Base-by-base conservation (phyloP, 2,113 vertebrate species). In the Hassar affinis region DNA sequence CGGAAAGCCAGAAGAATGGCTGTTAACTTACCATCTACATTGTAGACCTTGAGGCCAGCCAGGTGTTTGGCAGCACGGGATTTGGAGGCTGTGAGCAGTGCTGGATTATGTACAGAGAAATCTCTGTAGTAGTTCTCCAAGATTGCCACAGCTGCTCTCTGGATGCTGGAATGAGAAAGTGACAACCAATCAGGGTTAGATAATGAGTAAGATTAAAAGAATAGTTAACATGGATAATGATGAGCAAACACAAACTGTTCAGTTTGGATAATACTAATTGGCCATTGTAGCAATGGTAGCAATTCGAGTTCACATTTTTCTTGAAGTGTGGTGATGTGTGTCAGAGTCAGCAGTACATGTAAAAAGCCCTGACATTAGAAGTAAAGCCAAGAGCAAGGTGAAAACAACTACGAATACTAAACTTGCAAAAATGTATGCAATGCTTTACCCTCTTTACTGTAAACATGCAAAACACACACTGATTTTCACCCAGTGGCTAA, bases 101-200 rank as follows among this genome's bases (percentile, higher is more conserved):
- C 93, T 0, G 96, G 96, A 88, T 98, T 98, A 86, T 97, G 95
- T 90, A 97, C 93, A 2, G 95, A 91, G 92, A 98, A 99, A 91
- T 99, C 96, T 81, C 93, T 95, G 91, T 98, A 97, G 93, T 98
- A 99, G 87, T 96, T 96, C 91, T 98, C 96, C 84, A 99, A 87
- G 89, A 99, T 92, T 88, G 95, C 93, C 89, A 98, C 85, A 4
- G 97, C 97, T 78, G 97, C 96, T 88, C 96, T 91, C 90, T 99
- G 97, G 86, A 99, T 96, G 88, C 97, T 99, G 89, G 1, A 72
- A 84, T 78, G 68, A 56, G 18, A 30, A 54, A 84, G 68, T 18
- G 17, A 74, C 38, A 80, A 71, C 52, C 27, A 38, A 14, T 27
- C 7, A 1, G 62, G n/a, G 66, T 82, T 33, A 82, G 72, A 72